A percentile compares a stretch with the other conserved stretches of the same genome.
Conservation (phyloP, 2,113 vertebrate species). For the Cathartes aura region DNA sequence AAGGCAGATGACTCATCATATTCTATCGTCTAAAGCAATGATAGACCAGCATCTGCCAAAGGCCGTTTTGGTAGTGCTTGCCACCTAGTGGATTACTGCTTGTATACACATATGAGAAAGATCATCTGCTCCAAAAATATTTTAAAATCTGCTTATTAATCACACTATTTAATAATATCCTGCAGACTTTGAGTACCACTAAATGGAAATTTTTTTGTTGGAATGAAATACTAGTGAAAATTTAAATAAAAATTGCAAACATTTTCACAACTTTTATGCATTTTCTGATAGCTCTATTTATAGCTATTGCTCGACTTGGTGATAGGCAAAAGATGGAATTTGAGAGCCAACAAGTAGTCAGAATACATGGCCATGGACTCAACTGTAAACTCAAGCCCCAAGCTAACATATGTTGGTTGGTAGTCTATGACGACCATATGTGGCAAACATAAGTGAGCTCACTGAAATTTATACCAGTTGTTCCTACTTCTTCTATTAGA, state of each 20-base stretch:
- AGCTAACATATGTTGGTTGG: neutral
- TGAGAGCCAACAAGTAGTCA: neutral
- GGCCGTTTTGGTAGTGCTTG: slow-evolving; percentile 43
- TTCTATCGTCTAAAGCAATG: neutral
- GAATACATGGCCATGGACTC: neutral
- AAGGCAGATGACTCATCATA: neutral
- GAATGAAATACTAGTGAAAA: neutral
- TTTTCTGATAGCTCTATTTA: neutral
- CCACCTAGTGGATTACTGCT: slow-evolving; percentile 69
- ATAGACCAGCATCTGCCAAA: neutral
- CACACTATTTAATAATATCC: neutral
- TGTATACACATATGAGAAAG: neutral
- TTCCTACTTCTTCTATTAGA: neutral
- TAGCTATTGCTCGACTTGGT: neutral
- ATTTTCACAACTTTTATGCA: neutral
- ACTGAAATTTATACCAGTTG: neutral
- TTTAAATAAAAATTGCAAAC: neutral
- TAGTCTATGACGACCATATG: neutral
- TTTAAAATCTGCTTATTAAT: neutral
- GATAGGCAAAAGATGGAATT: neutral
- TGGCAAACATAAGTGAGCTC: neutral
- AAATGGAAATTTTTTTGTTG: neutral
- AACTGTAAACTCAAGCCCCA: neutral
- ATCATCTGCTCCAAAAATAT: neutral
- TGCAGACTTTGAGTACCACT: neutral